These are phyloP conservation scores for Phaonia tiefii DNA, from an alignment of 2,888 invertebrate genomes.

Conservation along the genomic window DNA sequence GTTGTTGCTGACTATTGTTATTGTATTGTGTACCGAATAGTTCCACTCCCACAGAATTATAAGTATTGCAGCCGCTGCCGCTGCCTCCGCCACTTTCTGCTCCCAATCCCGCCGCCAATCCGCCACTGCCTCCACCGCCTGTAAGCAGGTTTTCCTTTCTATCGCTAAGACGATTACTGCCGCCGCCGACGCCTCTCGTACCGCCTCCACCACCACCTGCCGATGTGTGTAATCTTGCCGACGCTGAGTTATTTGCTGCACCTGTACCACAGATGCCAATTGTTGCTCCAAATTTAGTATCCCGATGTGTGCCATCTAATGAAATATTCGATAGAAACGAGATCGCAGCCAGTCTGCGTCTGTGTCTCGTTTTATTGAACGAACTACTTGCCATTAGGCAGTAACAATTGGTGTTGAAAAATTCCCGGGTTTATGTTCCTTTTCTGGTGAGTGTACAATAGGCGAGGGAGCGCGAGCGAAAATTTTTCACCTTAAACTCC, in stretches of 20 bases:
- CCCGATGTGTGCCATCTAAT: conserved; percentile 92
- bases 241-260: conserved; percentile 70
- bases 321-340: conserved; percentile 97
- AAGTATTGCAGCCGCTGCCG: conserved; percentile 47
- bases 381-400: conserved; percentile 81
- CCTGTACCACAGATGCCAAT: conserved; percentile 77
- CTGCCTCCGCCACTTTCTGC: conserved; percentile 35
- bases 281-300: conserved; percentile 83
- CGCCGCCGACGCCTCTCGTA: conserved; percentile 68
- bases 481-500: too few species aligned
- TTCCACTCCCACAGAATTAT: conserved; percentile 63
- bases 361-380: conserved; percentile 84
- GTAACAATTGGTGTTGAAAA: conserved; percentile 67
- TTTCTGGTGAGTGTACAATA: too few species aligned
- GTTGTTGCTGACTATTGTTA: conserved; percentile 70
- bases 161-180: conserved; percentile 26
- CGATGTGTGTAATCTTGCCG: conserved; percentile 69
- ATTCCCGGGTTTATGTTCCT: conserved; percentile 36
- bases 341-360: conserved; percentile 94
- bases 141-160: conserved; percentile 57
- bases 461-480: too few species aligned
- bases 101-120: background rate
- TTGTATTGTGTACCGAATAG: conserved; percentile 71
- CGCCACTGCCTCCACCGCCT: conserved; percentile 36
- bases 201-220: conserved; percentile 47